Evolutionary conservation across 1,140 invertebrate genomes (phyloP), one percentile per base, ranked within the genome.

Genomic region (Colletes latitarsis): DNA sequence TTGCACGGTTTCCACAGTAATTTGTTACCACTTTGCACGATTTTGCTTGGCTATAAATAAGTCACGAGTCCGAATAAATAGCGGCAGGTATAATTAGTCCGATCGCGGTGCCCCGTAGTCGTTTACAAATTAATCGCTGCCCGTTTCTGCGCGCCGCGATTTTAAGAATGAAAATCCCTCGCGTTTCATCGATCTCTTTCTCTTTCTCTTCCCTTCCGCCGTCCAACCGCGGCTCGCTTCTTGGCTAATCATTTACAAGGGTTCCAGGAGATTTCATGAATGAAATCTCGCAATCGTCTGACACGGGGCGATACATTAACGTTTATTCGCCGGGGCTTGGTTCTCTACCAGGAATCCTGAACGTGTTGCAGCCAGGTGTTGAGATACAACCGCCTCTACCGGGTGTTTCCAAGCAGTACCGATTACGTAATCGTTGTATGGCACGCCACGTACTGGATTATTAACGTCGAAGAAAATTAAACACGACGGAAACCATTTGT

Each of bases 291-390:
- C 82, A 72, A 85, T 84, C 81, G 76, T 75, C 71, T 43, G 76
- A 84, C 57, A 68, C 69, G 12, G 30, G 17, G 49, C 76, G 82
- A 81, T 76, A 76, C 77, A 81, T 76, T 80, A 83, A 72, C 83
- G 82, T 75, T 84, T 8, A 72, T 72, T 60, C 46, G 72, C 60
- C 64, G 14, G 70, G 52, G 39, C 58, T 60, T 15, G 57, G 53
- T 68, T 78, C 82, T 85, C 81, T 68, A 76, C 83, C 82, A 85
- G 82, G 82, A 85, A 85, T 85, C 77, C 66, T 76, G 77, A 70
- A 82, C 77, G 70, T 77, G 60, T 39, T 74, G 49, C 70, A 53
- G 76, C 81, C 83, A 84, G 83, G 83, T 84, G 83, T 83, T 67
- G 82, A 67, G 71, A 60, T 71, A 71, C 66, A 74, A 49, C 67